Base-by-base conservation (phyloP, 2,888 invertebrate species). In the Cephonodes hylas region DNA sequence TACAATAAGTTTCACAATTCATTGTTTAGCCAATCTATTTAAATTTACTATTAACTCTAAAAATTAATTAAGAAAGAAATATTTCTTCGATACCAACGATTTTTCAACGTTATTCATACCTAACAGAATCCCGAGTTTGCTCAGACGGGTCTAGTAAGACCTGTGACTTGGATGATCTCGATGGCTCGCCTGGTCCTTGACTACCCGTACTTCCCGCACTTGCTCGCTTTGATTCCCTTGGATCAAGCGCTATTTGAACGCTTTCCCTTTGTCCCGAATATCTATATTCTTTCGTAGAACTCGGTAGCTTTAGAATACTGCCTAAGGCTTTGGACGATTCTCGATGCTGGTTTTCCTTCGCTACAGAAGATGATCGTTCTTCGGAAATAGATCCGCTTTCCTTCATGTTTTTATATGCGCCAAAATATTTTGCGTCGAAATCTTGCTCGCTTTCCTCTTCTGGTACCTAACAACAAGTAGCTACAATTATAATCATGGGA, bases 361-460 rank as follows among this genome's bases (percentile, higher is more conserved):
- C 62, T 34, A 62, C 60, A 18, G 61, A 64, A 0, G 34, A 48
- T 5, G 67, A 66, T 10, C 70, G 59, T 13, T 53, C 64, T 0
- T 62, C 69, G 1, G 61, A 23, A 42, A 61, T 61, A 1, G 77
- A 71, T 13, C 59, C 60, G 31, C 71, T 76, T 22, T 68, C 71
- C 45, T 76, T 75, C 1, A 77, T 64, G 62, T 86, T 79, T 71
- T 87, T 85, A 64, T 89, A 88, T 1, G 85, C 86, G 0, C 81
- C 83, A 70, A 91, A 91, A 72, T 90, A 91, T 80, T 91, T 91
- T 3, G 76, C 75, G 56, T 91, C 91, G 3, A 91, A 83, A 67
- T 91, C 91, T 69, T 89, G 84, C 59, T 91, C 91, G 59, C 90
- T 91, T 66, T 90, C 86, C 68, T 80, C 77, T 72, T 77, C 70